Base-by-base conservation (phyloP, 2,113 vertebrate genomes). In the Sorex fumeus region DNA sequence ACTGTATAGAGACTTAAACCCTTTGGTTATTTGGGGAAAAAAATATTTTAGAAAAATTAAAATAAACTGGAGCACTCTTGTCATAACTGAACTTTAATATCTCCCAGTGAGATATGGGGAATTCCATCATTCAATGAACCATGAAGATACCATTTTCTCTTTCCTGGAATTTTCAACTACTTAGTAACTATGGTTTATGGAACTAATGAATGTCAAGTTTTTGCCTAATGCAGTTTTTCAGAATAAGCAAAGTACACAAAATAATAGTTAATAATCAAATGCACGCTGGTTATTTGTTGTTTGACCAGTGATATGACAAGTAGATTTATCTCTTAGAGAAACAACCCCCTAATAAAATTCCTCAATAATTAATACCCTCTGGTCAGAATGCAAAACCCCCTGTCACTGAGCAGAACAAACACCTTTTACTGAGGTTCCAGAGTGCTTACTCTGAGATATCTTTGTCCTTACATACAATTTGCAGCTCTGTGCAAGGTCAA, bases 361-460 rank as follows among this genome's bases (percentile, higher is more conserved):
- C 93, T 96, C 83, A 74, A 71, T 95, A 94, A 95, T 93, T 94
- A 95, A 94, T 93, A 77, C 57, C n/a, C 81, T 30, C 88, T 78
- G 57, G 80, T 72, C 47, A 81, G 78, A 34, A 43, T 60, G 72
- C 92, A 81, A 88, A 50, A 72, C 57, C 64, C 47, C 77, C 62
- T 90, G 57, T 76, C 86, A 67, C 43, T 87, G 36, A 93, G 32
- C 30, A 88, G 36, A 74, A 50, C 74, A 87, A 74, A 86, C 67
- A 90, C 76, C 57, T 71, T 94, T 84, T 36, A 75, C 2, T 45
- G 76, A 89, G 57, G 66, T 76, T 69, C 30, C 86, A 88, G 27
- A 72, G 70, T 27, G 64, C 69, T 93, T 77, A 66, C 34, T 78
- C 79, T 81, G 32, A 90, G 83, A 87, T 67, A 88, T 23, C 84